phyloP scores from a whole-genome alignment of 2,113 vertebrate species.

The Phaetusa simplex region DNA sequence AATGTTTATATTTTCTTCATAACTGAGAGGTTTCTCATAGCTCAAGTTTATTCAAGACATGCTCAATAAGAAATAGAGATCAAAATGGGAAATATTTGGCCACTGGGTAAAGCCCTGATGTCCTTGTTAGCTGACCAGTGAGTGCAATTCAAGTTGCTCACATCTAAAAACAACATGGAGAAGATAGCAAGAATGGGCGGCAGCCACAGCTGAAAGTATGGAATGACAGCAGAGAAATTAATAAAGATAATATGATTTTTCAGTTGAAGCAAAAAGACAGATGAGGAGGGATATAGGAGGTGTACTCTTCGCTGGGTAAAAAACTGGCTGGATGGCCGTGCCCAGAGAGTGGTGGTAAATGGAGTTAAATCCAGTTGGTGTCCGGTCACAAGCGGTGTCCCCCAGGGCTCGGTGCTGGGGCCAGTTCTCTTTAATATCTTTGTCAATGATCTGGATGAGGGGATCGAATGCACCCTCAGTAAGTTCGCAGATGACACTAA shows the following conservation, averaged over 20 bases:
- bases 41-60: neutral
- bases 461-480: too few relatives aligned
- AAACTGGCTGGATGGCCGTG: too few relatives aligned
- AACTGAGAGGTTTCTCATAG: neutral
- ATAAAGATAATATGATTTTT: neutral
- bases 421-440: too few relatives aligned
- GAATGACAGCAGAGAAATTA: neutral
- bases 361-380: too few relatives aligned
- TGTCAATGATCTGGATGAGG: too few relatives aligned
- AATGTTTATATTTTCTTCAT: neutral
- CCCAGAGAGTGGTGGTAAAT: too few relatives aligned
- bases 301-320: too few relatives aligned
- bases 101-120: neutral
- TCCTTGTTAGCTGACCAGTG: neutral
- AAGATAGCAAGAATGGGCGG: neutral
- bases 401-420: too few relatives aligned
- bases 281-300: neutral
- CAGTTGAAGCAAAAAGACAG: neutral
- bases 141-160: neutral
- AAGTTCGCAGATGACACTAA: too few relatives aligned
- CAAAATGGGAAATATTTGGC: neutral
- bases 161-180: neutral
- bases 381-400: too few relatives aligned
- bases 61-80: neutral
- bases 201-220: neutral